phyloP scores from a whole-genome alignment of 2,888 invertebrate species.

The Eupithecia inturbata region DNA sequence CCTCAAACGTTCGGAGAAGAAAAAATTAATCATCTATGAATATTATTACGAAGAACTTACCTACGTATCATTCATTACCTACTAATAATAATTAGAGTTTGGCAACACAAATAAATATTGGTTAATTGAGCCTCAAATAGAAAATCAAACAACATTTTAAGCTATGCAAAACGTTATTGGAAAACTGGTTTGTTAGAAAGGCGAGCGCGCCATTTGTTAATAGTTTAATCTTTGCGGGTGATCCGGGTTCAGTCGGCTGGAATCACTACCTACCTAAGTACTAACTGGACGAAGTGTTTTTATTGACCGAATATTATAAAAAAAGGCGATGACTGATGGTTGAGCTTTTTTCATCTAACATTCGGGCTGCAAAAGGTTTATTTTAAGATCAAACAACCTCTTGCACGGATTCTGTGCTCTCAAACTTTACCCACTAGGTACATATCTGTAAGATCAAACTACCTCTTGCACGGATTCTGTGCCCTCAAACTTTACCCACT shows the following conservation, averaged over 20 bases:
- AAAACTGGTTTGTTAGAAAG: conserved; percentile 41
- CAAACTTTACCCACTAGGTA: not conserved
- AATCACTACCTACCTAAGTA: conserved; percentile 55
- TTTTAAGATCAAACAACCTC: not conserved
- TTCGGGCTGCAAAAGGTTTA: not conserved
- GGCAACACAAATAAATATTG: too few species aligned
- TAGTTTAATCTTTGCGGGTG: conserved; percentile 76
- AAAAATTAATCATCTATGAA: too few species aligned
- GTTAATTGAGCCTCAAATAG: not conserved
- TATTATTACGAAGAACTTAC: too few species aligned
- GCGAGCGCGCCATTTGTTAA: conserved; percentile 69
- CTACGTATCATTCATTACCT: too few species aligned
- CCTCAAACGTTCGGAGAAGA: too few species aligned
- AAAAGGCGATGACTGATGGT: too few species aligned
- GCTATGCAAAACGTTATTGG: conserved; percentile 58
- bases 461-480: too few species aligned
- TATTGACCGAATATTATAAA: conserved; percentile 16
- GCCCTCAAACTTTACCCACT: too few species aligned
- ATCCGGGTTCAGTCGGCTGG: conserved; percentile 61
- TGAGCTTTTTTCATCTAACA: too few species aligned
- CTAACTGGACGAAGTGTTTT: conserved; percentile 22
- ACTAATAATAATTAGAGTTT: too few species aligned
- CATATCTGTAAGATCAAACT: too few species aligned
- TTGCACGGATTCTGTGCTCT: not conserved
- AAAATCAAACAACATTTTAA: conserved; percentile 45